Percentiles rank a stretch among this genome's conserved stretches.
Evolutionary conservation across 2,888 invertebrate genomes (phyloP).

Genomic region (Cataglyphis albicans): DNA sequence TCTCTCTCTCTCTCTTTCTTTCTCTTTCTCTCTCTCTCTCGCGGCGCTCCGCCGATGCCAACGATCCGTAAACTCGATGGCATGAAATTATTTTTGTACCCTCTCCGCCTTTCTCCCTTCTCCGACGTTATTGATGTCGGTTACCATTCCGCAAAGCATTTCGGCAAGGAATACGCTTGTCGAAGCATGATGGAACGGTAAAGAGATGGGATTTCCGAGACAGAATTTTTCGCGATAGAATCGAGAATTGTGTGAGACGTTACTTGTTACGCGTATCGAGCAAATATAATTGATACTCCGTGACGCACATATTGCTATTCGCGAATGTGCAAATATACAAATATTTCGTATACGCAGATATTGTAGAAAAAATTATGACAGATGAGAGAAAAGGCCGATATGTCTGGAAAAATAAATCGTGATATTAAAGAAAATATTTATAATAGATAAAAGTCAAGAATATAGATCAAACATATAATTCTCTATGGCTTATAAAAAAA

Average conservation of each 20-base stretch:
- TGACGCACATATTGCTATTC: background rate
- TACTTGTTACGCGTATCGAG: conserved; percentile 37
- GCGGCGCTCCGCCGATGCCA: conserved; percentile 48
- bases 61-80: conserved; percentile 64
- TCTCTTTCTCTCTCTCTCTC: background rate
- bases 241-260: conserved; percentile 27
- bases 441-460: background rate
- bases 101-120: background rate
- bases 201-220: conserved; percentile 46
- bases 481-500: background rate
- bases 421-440: background rate
- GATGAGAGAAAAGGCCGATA: background rate
- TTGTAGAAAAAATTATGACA: background rate
- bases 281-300: conserved; percentile 29
- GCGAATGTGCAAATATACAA: background rate
- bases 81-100: conserved; percentile 77
- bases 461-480: background rate
- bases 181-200: conserved; percentile 50
- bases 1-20: background rate
- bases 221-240: conserved; percentile 23
- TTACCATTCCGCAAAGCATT: conserved; percentile 64
- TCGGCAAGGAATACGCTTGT: conserved; percentile 49
- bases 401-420: background rate
- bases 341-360: background rate
- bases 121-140: conserved; percentile 72